These are phyloP conservation scores for Cephalopholis sonnerati DNA, from an alignment of 2,113 vertebrate species.

Conservation along the genomic window DNA sequence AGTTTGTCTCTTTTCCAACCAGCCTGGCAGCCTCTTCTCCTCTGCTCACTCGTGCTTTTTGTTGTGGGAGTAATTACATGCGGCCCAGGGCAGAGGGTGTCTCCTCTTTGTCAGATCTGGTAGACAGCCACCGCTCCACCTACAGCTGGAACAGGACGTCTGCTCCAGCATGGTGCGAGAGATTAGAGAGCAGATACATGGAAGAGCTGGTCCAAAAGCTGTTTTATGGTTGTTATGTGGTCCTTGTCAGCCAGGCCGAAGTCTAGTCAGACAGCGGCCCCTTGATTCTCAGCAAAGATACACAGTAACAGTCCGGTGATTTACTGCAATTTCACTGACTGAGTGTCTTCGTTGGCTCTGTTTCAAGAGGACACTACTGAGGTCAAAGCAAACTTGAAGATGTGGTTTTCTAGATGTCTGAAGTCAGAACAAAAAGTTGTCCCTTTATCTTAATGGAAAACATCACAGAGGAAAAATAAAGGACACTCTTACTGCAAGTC, in stretches of 20 bases:
- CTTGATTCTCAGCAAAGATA: not conserved
- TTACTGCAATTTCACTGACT: not conserved
- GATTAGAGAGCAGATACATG: constrained; percentile 21
- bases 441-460: not conserved
- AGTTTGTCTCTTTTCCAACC: not conserved
- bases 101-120: constrained; percentile 68
- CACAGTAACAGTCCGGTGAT: not conserved
- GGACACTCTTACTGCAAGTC: not conserved
- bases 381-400: constrained; percentile 7
- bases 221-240: not conserved
- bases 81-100: constrained; percentile 53
- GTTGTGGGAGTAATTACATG: constrained; percentile 70
- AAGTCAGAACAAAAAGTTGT: no score
- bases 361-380: not conserved
- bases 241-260: not conserved
- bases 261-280: not conserved
- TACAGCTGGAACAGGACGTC: constrained; percentile 47
- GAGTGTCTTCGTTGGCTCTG: not conserved
- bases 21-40: constrained; percentile 46
- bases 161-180: constrained; percentile 12
- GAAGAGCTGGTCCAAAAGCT: constrained; percentile 9
- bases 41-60: constrained; percentile 39
- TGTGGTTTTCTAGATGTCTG: not conserved
- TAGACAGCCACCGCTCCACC: constrained; percentile 58
- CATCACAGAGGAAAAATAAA: not conserved